Conservation (phyloP, 2,888 invertebrate species). For the Hecatera dysodea region DNA sequence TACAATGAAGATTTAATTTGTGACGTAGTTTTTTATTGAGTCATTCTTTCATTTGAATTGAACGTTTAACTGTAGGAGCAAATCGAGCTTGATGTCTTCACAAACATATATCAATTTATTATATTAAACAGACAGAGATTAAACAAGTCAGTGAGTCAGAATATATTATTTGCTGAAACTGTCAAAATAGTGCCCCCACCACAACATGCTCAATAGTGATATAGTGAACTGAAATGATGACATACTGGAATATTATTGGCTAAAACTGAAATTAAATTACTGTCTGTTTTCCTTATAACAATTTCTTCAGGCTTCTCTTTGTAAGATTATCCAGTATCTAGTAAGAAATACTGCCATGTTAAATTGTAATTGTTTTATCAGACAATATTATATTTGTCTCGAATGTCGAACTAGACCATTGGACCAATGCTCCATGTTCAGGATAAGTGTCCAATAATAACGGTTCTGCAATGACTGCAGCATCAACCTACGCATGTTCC, state of each 20-base stretch:
- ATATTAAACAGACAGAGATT: not conserved
- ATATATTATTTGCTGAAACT: no score
- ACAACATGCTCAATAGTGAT: not conserved
- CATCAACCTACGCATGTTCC: constrained; percentile 40
- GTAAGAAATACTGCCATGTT: no score
- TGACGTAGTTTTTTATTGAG: constrained; percentile 2
- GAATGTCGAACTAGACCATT: constrained; percentile 9
- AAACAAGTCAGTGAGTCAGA: not conserved
- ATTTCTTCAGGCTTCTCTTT: not conserved
- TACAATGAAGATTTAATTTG: constrained; percentile 16
- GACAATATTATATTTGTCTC: not conserved
- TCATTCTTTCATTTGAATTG: constrained; percentile 1
- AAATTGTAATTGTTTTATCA: not conserved
- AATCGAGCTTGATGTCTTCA: not conserved
- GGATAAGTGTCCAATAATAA: constrained; percentile 43
- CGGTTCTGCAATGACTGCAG: constrained; percentile 39
- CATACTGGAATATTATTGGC: not conserved
- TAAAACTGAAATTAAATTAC: no score
- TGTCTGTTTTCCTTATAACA: no score
- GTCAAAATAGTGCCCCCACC: not conserved
- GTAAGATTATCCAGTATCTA: no score
- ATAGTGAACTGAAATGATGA: not conserved
- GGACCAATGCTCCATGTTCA: constrained; percentile 28
- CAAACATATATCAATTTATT: no score
- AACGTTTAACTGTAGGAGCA: not conserved